Evolutionary conservation across 2,113 vertebrate genomes (phyloP).

Genomic region (Melanotaenia duboulayi): DNA sequence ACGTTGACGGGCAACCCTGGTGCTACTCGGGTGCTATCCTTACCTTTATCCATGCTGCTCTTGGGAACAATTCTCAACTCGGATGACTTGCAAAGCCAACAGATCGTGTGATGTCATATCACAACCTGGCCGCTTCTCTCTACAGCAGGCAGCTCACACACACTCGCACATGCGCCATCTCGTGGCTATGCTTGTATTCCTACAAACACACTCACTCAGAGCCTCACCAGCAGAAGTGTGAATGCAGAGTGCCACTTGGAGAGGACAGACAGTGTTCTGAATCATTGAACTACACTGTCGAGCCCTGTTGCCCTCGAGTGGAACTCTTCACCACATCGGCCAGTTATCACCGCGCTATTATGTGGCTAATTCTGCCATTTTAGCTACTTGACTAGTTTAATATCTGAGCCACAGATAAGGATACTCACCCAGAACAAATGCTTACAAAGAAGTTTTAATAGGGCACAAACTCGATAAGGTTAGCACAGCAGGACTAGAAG

Average conservation of each 20-base stretch:
- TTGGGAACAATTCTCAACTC: conserved; percentile 64
- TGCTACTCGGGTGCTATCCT: conserved; percentile 87
- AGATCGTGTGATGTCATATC: conserved; percentile 77
- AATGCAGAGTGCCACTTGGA: conserved; percentile 49
- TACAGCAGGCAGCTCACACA: conserved; percentile 43
- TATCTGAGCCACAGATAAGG: conserved; percentile 61
- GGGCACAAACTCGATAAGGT: conserved; percentile 32
- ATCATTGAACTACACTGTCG: conserved; percentile 32
- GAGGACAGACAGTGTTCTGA: conserved; percentile 41
- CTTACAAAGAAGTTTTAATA: conserved; percentile 45
- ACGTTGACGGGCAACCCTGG: conserved; percentile 75
- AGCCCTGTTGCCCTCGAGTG: conserved; percentile 37
- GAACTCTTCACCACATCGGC: conserved; percentile 31
- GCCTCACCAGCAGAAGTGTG: conserved; percentile 82
- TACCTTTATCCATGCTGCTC: conserved; percentile 83
- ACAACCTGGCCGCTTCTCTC: conserved; percentile 46
- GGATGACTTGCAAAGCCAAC: conserved; percentile 61
- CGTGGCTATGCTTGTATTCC: conserved; percentile 32
- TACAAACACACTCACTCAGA: conserved; percentile 50
- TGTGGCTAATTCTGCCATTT: conserved; percentile 27
- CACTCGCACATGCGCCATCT: conserved; percentile 5
- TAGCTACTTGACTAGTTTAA: conserved; percentile 42
- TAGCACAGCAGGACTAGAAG: conserved; percentile 49
- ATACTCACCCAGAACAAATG: conserved; percentile 40
- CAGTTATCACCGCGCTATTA: conserved; percentile 21